Conservation (phyloP, 2,113 vertebrate genomes). For the Micromys minutus region DNA sequence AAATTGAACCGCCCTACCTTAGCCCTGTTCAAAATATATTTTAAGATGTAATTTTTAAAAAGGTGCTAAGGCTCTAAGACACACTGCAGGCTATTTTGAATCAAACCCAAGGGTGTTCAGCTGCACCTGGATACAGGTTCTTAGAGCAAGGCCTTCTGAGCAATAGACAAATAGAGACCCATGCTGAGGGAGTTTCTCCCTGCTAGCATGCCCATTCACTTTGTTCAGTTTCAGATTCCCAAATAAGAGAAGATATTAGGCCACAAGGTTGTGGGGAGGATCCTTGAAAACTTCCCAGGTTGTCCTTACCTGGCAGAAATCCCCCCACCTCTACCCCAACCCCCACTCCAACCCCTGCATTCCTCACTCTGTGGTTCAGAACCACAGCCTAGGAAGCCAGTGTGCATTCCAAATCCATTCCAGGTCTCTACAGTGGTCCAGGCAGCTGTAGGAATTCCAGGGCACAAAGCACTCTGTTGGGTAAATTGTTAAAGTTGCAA, state of each 20-base stretch:
- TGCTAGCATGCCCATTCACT: fast-evolving
- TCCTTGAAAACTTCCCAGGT: background rate
- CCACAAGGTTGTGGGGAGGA: background rate
- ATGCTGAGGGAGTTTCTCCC: no score
- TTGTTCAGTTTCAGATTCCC: background rate
- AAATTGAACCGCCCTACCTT: slow-evolving; percentile 38
- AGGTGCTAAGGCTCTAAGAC: background rate
- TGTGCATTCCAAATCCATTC: background rate
- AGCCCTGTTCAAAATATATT: slow-evolving; percentile 42
- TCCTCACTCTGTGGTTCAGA: background rate
- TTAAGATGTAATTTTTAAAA: slow-evolving; percentile 56
- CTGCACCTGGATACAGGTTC: background rate
- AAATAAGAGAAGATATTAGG: background rate
- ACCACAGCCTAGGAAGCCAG: background rate
- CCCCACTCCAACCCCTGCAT: no score
- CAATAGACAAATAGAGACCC: background rate
- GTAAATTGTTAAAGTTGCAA: background rate
- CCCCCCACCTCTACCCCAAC: background rate
- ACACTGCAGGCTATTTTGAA: slow-evolving; percentile 1
- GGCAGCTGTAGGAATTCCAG: background rate
- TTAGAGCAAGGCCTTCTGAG: background rate
- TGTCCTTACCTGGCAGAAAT: background rate
- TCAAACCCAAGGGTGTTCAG: background rate
- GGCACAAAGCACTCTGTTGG: background rate
- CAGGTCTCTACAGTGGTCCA: background rate